Conservation (phyloP, 2,797 vertebrate genomes). For the Emydoidea blandingii region DNA sequence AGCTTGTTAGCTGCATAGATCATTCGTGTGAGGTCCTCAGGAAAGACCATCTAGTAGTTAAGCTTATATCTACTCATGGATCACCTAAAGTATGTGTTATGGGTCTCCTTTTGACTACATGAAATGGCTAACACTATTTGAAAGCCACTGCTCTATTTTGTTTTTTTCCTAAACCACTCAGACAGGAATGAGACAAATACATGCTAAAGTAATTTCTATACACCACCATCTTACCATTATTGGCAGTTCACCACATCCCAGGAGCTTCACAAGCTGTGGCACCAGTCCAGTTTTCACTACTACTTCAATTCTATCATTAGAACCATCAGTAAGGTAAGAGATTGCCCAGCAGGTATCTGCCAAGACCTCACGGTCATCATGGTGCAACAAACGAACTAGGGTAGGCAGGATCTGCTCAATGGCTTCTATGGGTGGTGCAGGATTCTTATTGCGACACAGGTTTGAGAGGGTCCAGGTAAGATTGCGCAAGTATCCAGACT, state of each 20-base stretch:
- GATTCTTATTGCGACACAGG: conserved; percentile 98
- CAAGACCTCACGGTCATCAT: conserved; percentile 91
- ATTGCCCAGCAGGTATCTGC: conserved; percentile 96
- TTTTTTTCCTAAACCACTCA: not conserved
- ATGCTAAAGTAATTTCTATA: not conserved
- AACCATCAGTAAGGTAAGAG: conserved; percentile 95
- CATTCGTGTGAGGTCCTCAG: not conserved
- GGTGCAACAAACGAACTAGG: conserved; percentile 89
- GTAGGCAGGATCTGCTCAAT: conserved; percentile 91
- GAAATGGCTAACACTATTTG: not conserved
- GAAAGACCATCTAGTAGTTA: not conserved
- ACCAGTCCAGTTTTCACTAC: conserved; percentile 91
- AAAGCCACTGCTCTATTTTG: not conserved
- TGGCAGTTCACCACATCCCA: conserved; percentile 88
- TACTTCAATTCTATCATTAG: conserved; percentile 97
- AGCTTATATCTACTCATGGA: not conserved
- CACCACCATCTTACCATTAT: conserved; percentile 85
- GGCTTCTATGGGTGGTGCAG: conserved; percentile 90
- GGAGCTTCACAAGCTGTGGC: conserved; percentile 89
- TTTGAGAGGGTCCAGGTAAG: conserved; percentile 98
- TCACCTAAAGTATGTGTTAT: not conserved
- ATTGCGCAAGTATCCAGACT: conserved; percentile 94
- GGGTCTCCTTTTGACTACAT: not conserved
- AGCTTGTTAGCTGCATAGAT: not conserved
- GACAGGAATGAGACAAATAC: not conserved